phyloP scores from a whole-genome alignment of 2,113 vertebrate species.

The Lutjanus erythropterus region DNA sequence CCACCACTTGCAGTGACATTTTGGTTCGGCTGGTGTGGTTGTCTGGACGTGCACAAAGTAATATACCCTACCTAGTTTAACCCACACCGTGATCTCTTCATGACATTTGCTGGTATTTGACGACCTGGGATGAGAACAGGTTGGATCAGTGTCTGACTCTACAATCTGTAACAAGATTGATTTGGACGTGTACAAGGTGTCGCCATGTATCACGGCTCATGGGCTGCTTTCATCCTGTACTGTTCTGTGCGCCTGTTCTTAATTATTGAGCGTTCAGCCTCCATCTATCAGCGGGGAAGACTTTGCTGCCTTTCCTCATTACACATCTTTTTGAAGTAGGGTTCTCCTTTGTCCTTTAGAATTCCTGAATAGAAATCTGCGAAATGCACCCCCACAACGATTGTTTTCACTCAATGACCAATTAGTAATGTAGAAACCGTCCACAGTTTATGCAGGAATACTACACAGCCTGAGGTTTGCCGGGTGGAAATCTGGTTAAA shows the following conservation, averaged over 20 bases:
- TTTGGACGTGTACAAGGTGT: neutral
- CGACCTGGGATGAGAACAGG: no score
- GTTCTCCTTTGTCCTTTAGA: neutral
- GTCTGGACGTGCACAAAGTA: no score
- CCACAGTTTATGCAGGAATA: neutral
- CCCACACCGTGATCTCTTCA: no score
- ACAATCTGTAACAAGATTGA: neutral
- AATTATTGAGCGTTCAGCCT: neutral
- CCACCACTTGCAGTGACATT: no score
- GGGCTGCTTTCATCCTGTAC: neutral
- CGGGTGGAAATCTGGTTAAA: neutral
- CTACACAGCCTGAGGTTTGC: neutral
- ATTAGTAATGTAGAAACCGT: no score
- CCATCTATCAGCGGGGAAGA: neutral
- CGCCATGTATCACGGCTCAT: neutral
- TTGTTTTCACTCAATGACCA: neutral
- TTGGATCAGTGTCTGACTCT: neutral
- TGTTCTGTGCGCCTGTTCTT: neutral
- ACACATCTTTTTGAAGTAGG: neutral
- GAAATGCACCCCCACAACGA: neutral
- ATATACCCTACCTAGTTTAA: no score
- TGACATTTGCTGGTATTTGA: no score
- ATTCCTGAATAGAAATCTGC: neutral
- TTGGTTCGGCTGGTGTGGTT: no score
- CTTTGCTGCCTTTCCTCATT: neutral